phyloP scores from a whole-genome alignment of 1,140 invertebrate genomes.

The Globodera rostochiensis region DNA sequence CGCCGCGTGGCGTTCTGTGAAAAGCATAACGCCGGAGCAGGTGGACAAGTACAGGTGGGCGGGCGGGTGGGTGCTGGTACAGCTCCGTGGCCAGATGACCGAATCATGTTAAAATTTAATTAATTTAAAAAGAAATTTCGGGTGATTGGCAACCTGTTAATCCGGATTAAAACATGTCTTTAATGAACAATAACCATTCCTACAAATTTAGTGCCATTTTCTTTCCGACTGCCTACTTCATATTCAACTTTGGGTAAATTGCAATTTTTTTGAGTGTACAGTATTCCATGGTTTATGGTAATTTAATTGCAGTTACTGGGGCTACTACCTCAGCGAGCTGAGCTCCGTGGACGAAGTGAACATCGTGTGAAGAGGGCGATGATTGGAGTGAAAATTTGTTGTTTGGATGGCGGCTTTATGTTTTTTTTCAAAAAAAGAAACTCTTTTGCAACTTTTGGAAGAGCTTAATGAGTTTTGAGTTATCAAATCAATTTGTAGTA shows the following conservation, averaged over 20 bases:
- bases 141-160: too few relatives aligned
- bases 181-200: neutral
- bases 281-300: neutral
- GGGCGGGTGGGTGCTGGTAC: neutral
- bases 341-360: conserved; percentile 36
- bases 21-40: conserved; percentile 42
- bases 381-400: neutral
- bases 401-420: neutral
- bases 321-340: conserved; percentile 56
- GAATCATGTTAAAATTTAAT: too few relatives aligned
- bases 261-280: neutral
- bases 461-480: too few relatives aligned
- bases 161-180: neutral
- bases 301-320: conserved; percentile 53
- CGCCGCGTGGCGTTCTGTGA: conserved; percentile 25
- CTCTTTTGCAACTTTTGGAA: too few relatives aligned
- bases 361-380: conserved; percentile 11
- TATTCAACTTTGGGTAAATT: conserved; percentile 53
- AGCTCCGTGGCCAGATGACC: neutral
- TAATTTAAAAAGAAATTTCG: too few relatives aligned
- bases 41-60: conserved; percentile 53
- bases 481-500: too few relatives aligned
- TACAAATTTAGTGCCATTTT: conserved; percentile 54
- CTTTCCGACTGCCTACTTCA: conserved; percentile 64
- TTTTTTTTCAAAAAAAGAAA: neutral